Evolutionary conservation across 2,113 vertebrate species (phyloP), one percentile per base, ranked within the genome.

Genomic region (Rhabdornis inornatus): DNA sequence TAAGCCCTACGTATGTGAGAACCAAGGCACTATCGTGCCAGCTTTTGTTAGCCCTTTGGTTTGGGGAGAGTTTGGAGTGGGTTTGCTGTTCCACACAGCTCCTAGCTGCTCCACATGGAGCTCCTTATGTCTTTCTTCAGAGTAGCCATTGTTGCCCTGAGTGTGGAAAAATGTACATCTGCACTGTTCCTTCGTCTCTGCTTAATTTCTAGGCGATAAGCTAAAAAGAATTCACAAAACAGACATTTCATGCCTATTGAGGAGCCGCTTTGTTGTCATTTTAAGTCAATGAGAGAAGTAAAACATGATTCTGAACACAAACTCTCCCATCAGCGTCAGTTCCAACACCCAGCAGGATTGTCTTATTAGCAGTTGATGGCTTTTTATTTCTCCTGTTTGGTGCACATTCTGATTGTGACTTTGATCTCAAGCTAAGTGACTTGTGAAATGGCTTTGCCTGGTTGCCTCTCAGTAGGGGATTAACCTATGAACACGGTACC

Each of bases 351-450:
- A 90, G 83, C 9, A 4, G 82, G 83, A 42, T 31, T 75, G 76
- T 81, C 64, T 9, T 76, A 10, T 25, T 80, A 81, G 37, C 37
- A 64, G 37, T 56, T 89, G 71, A 83, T 90, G 88, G 68, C 57
- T 90, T 75, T 81, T 89, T 22, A n/a, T 88, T 91, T 90, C 68
- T 89, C 9, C 14, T 78, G 23, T 82, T 85, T 57, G 57, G 11
- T 83, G 55, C 66, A 50, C 33, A 37, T 93, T 90, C 45, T 88
- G 53, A 27, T 68, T n/a, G 39, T 87, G 56, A 45, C 93, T 89
- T 94, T 71, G 76, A 94, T 92, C 80, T 89, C 65, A 49, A 84
- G 77, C 49, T 78, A 52, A 76, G 55, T n/a, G 52, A 81, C 13
- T 81, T 83, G 49, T 3, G 33, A 92, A 92, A 81, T 4, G 7